phyloP scores from a whole-genome alignment of 2,888 invertebrate genomes.

The Brenthis daphne region DNA sequence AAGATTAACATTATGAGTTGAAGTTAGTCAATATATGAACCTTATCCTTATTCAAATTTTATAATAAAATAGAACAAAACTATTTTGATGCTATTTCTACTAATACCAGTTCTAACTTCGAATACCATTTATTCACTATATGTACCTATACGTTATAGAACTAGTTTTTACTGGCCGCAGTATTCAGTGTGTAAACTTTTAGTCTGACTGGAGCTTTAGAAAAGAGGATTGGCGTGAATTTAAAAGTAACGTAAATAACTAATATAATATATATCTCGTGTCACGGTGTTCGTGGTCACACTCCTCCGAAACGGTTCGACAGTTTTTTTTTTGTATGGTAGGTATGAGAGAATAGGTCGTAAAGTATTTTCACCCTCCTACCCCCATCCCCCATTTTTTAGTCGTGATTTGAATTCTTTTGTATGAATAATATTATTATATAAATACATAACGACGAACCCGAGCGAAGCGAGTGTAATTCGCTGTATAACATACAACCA shows the following conservation, averaged over 20 bases:
- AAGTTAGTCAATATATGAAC: too few species aligned
- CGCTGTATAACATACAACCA: too few species aligned
- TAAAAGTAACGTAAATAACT: slow-evolving; percentile 6
- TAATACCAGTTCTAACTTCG: not conserved
- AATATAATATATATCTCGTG: not conserved
- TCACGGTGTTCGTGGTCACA: not conserved
- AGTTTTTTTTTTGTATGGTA: too few species aligned
- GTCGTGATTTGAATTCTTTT: too few species aligned
- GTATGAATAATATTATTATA: too few species aligned
- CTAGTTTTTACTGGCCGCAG: slow-evolving; percentile 13
- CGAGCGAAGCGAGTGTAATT: too few species aligned
- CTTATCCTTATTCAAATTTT: too few species aligned
- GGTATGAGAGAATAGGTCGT: too few species aligned
- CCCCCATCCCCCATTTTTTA: too few species aligned
- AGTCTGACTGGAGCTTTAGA: slow-evolving; percentile 9
- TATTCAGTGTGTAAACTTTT: slow-evolving; percentile 11
- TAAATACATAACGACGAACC: too few species aligned
- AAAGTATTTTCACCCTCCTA: not conserved
- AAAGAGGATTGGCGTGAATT: slow-evolving; percentile 17
- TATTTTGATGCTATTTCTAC: not conserved
- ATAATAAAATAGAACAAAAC: not conserved
- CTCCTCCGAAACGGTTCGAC: too few species aligned
- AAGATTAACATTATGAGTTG: too few species aligned
- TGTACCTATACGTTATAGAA: not conserved
- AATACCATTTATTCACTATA: slow-evolving; percentile 12